Evolutionary conservation across 1,140 invertebrate species (phyloP), one percentile per base, ranked within the genome.

Genomic region (Colletes gigas): DNA sequence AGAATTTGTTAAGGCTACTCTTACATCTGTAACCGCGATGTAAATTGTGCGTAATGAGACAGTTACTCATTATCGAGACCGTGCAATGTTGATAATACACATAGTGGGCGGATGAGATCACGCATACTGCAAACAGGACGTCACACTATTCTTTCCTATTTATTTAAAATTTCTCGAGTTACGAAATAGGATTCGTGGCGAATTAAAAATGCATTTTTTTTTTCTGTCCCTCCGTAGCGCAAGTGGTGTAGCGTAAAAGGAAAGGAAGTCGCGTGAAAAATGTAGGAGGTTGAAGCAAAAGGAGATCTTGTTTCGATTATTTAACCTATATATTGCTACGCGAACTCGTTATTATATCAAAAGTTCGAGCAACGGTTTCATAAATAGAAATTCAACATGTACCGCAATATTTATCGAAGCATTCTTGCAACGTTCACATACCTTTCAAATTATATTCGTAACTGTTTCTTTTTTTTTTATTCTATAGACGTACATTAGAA

Each of bases 401-500:
- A 55, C n/a, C 69, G 30, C 77, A 55, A 55, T 71, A 55, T 54
- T 63, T 55, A 54, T 47, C 39, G 17, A 55, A 65, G 14, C 69
- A 73, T 65, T 54, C 59, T 62, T 17, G 44, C 76, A 73, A 52
- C 19, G 9, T 30, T 41, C 70, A 65, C 50, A 66, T 79, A 55
- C 59, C 59, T 30, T 73, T 39, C 50, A 47, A 78, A 63, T 80
- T 17, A 63, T 80, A 75, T 83, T 70, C 41, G 77, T 85, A 30
- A 77, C 41, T 78, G 70, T 30, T 30, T 30, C 2, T 30, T 73
- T 57, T 44, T 67, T 39, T 68, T 80, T 83, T 83, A 83, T 83
- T 87, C 70, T 83, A 83, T 78, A 81, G 66, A 81, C 81, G 60
- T 87, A 86, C 73, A 86, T 81, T 47, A 78, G 65, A 7, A 73